These are phyloP conservation scores for Antheraea yamamai DNA, from an alignment of 2,888 invertebrate species.

Conservation along the genomic window DNA sequence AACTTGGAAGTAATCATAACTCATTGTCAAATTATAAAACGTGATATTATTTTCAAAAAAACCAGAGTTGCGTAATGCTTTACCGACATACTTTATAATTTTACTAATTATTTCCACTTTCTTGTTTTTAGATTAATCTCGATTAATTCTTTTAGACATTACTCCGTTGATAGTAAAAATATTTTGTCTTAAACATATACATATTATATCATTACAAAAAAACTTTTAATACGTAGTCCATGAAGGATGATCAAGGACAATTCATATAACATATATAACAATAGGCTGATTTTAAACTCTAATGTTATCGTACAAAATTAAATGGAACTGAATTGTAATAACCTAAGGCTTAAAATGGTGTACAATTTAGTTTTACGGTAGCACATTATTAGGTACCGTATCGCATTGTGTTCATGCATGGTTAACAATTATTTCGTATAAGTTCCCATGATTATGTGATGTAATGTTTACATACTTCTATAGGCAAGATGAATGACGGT, in stretches of 20 bases:
- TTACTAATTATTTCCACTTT: slow-evolving; percentile 55
- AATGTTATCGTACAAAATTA: not conserved
- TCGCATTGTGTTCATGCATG: slow-evolving; percentile 61
- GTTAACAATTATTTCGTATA: slow-evolving; percentile 48
- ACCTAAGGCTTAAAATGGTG: slow-evolving; percentile 31
- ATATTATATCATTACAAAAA: no score
- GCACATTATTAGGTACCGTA: slow-evolving; percentile 26
- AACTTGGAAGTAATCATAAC: slow-evolving; percentile 24
- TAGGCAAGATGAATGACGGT: slow-evolving; percentile 11
- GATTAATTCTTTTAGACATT: slow-evolving; percentile 7
- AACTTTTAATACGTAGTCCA: slow-evolving; percentile 27
- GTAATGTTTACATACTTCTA: slow-evolving; percentile 26
- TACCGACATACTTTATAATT: slow-evolving; percentile 37
- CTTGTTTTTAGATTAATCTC: slow-evolving; percentile 29
- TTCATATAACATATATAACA: slow-evolving; percentile 24
- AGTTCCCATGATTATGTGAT: slow-evolving; percentile 26
- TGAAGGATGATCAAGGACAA: slow-evolving; percentile 51
- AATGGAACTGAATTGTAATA: not conserved
- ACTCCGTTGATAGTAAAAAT: not conserved
- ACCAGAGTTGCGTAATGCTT: slow-evolving; percentile 38
- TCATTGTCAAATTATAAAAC: slow-evolving; percentile 21
- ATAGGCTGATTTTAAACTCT: not conserved
- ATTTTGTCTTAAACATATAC: not conserved
- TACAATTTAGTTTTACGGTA: slow-evolving; percentile 25
- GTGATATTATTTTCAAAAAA: slow-evolving; percentile 31